Evolutionary conservation across 2,113 vertebrate genomes (phyloP).

Genomic region (Sylvilagus bachmani): DNA sequence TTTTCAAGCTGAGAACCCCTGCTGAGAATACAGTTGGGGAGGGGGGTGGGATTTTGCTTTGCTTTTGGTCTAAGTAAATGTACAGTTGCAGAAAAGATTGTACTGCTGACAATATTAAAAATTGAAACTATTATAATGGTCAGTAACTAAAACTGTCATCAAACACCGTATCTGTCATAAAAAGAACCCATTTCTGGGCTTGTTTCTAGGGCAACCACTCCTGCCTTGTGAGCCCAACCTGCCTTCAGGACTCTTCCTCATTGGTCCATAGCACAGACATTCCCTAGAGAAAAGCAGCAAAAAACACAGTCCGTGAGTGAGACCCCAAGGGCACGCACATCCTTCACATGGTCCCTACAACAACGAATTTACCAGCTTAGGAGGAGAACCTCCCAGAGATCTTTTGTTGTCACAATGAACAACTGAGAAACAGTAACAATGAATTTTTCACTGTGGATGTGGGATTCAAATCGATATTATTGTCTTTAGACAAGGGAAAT

Average conservation of each 20-base stretch:
- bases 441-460: neutral
- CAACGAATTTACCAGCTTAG: neutral
- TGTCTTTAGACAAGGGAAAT: neutral
- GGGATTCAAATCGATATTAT: neutral
- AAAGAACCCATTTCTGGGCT: neutral
- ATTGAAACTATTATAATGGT: neutral
- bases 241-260: neutral
- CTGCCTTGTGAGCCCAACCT: neutral
- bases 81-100: neutral
- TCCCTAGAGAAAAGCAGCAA: neutral
- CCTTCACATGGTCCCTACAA: neutral
- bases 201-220: neutral
- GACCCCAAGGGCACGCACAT: neutral
- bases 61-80: neutral
- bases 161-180: neutral
- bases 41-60: neutral
- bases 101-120: constrained; percentile 31
- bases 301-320: neutral
- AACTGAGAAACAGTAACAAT: neutral
- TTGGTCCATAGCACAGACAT: no score
- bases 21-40: neutral
- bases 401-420: neutral
- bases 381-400: neutral
- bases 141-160: neutral
- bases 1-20: neutral